Evolutionary conservation across 2,797 vertebrate genomes (phyloP).

Genomic region (Crenuchus spilurus): DNA sequence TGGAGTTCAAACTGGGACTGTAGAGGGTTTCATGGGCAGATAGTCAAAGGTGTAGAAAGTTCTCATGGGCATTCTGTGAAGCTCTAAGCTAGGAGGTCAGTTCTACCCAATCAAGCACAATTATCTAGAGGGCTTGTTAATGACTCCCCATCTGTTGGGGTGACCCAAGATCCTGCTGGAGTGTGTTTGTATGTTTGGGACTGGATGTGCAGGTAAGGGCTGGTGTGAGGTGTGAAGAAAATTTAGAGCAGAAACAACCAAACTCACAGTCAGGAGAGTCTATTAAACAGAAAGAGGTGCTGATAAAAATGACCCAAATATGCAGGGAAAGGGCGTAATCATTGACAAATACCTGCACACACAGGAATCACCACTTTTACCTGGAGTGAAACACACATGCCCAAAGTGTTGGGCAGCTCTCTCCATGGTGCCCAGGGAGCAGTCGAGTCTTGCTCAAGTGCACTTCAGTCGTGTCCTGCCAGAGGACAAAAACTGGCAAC

Average conservation of each 20-base stretch:
- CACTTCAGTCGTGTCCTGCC: too few relatives aligned
- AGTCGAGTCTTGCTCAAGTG: too few relatives aligned
- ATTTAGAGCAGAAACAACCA: constrained; percentile 1
- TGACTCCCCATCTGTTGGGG: constrained; percentile 54
- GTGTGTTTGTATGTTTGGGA: not conserved
- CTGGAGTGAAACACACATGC: too few relatives aligned
- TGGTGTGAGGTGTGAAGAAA: not conserved
- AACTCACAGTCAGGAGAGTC: constrained; percentile 2
- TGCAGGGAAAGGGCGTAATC: too few relatives aligned
- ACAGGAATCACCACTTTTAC: too few relatives aligned
- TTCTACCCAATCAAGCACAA: constrained; percentile 49
- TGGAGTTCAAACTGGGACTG: constrained; percentile 30
- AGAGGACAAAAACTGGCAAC: too few relatives aligned
- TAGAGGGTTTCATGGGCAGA: constrained; percentile 8
- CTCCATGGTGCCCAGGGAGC: too few relatives aligned
- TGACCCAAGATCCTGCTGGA: not conserved
- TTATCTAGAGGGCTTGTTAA: constrained; percentile 41
- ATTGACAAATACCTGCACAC: too few relatives aligned
- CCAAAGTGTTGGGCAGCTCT: too few relatives aligned
- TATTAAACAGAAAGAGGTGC: not conserved
- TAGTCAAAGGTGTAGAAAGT: constrained; percentile 38
- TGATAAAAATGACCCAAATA: too few relatives aligned
- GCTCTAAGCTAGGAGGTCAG: constrained; percentile 28
- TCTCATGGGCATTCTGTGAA: constrained; percentile 28
- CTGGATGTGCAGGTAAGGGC: not conserved